Evolutionary conservation across 2,797 vertebrate genomes (phyloP).

Genomic region (Tragelaphus oryx): DNA sequence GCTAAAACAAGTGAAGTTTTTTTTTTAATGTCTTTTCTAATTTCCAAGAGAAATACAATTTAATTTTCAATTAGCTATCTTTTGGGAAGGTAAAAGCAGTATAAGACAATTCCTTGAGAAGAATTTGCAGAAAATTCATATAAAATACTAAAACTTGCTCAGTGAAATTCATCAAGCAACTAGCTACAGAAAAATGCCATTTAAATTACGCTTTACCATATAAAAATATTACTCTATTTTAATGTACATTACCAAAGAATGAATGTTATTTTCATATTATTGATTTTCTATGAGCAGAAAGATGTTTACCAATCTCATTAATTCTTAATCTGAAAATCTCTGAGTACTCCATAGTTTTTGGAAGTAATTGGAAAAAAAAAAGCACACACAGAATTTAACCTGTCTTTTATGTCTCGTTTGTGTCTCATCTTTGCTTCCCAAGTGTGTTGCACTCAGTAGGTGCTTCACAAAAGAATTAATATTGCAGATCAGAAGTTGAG

Average conservation of each 20-base stretch:
- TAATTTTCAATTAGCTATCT: constrained; percentile 5
- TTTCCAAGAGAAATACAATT: constrained; percentile 16
- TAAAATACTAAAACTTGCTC: not conserved
- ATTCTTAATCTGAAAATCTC: not conserved
- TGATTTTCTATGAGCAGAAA: not conserved
- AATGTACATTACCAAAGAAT: not conserved
- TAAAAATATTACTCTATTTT: not conserved
- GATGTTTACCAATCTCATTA: not conserved
- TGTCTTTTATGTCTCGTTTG: not conserved
- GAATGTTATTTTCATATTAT: not conserved
- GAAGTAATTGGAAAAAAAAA: not conserved
- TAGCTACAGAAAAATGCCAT: not conserved
- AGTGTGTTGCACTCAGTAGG: not conserved
- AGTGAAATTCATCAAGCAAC: not conserved
- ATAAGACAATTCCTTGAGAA: not conserved
- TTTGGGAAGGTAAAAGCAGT: not conserved
- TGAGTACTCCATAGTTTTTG: not conserved
- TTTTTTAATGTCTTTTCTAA: not conserved
- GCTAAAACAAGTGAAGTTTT: not conserved
- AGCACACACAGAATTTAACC: not conserved
- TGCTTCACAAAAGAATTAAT: not conserved
- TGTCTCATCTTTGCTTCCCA: fast-evolving
- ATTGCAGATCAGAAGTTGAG: not conserved
- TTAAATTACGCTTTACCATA: not conserved
- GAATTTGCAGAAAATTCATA: constrained; percentile 2